Evolutionary conservation across 2,797 vertebrate species (phyloP).

Genomic region (Mormyrus proboscirostris): DNA sequence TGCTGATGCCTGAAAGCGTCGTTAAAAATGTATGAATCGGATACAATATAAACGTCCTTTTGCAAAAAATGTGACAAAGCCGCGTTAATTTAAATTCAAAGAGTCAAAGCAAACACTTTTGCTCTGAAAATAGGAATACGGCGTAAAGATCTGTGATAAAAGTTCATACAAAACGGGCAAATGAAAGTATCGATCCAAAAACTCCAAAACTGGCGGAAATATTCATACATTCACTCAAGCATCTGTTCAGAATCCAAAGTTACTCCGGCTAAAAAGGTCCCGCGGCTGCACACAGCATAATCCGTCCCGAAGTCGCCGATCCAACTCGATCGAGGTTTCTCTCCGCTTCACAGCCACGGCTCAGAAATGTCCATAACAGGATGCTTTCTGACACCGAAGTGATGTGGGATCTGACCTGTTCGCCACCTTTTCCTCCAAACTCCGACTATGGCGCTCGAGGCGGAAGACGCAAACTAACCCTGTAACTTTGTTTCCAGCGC

Average conservation of each 20-base stretch:
- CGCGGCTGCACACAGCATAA: background rate
- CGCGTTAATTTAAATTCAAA: background rate
- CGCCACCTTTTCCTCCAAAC: constrained; percentile 34
- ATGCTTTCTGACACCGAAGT: constrained; percentile 38
- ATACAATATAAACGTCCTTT: background rate
- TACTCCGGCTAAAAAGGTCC: background rate
- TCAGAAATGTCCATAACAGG: constrained; percentile 30
- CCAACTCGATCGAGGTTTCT: constrained; percentile 31
- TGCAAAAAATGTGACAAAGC: background rate
- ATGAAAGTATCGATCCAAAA: background rate
- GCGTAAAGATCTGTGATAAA: background rate
- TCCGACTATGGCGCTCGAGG: constrained; percentile 35
- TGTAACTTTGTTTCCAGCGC: background rate
- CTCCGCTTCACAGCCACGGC: background rate
- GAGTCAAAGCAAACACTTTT: background rate
- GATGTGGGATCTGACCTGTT: constrained; percentile 36
- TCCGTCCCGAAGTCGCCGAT: constrained; percentile 13
- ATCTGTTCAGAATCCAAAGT: background rate
- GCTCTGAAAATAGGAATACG: background rate
- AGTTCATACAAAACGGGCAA: background rate
- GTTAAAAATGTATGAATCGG: background rate
- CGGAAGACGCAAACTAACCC: constrained; percentile 47
- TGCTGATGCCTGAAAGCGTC: background rate
- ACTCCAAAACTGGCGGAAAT: background rate
- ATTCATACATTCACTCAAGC: background rate